These are phyloP conservation scores for Zele albiditarsus DNA, from an alignment of 2,888 invertebrate species.

Conservation along the genomic window DNA sequence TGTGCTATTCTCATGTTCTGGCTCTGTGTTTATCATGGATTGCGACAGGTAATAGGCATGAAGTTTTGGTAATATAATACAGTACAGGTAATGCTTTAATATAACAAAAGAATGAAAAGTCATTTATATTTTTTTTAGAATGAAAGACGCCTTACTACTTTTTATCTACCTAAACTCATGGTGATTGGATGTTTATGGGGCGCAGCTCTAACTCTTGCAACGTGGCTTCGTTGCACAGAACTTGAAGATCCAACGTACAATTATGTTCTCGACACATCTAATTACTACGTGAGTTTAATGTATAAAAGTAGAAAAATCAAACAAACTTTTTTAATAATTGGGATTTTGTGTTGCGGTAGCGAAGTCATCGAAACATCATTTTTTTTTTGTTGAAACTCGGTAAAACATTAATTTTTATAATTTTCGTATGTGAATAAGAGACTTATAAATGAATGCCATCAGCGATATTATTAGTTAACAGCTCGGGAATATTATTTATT, in stretches of 20 bases:
- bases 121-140: constrained; percentile 78
- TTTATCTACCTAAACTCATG: constrained; percentile 92
- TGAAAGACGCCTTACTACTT: constrained; percentile 87
- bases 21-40: constrained; percentile 96
- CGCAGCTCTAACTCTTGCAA: constrained; percentile 87
- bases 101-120: not conserved
- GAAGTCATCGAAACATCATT: no score
- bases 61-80: not conserved
- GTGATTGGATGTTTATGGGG: constrained; percentile 91
- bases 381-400: no score
- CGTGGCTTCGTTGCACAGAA: constrained; percentile 93
- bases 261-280: constrained; percentile 87
- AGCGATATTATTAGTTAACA: no score
- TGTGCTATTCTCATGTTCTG: constrained; percentile 92
- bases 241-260: constrained; percentile 94
- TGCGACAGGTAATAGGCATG: constrained; percentile 82
- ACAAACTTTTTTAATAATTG: no score
- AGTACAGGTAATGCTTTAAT: no score
- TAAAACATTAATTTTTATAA: no score
- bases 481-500: no score
- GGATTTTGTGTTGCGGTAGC: no score
- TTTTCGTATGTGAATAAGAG: no score
- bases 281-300: constrained; percentile 83
- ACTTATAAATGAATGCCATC: no score
- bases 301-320: not conserved